Conservation (phyloP, 2,888 invertebrate genomes). For the Plebejus melissa region DNA sequence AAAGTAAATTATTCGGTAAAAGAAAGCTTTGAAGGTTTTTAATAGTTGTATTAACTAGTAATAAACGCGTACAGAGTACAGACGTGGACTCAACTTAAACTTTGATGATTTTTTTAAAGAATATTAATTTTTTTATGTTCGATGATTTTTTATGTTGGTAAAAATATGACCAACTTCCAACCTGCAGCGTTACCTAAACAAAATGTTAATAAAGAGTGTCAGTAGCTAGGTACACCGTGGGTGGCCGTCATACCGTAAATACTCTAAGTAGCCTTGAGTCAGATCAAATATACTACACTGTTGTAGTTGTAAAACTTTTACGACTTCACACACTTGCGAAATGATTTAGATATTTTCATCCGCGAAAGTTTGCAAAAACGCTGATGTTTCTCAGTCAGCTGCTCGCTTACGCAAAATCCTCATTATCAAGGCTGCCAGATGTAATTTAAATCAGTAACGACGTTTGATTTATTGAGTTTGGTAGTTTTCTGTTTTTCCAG, state of each 20-base stretch:
- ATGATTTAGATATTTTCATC: neutral
- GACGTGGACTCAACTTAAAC: too few relatives aligned
- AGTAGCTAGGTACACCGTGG: slow-evolving; percentile 7
- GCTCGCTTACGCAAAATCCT: slow-evolving; percentile 3
- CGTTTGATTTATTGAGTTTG: neutral
- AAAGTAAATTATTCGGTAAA: too few relatives aligned
- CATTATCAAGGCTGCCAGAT: slow-evolving; percentile 4
- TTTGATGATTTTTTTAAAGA: too few relatives aligned
- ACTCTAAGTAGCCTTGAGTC: slow-evolving; percentile 17
- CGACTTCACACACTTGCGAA: slow-evolving; percentile 14
- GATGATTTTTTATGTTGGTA: too few relatives aligned
- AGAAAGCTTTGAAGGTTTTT: too few relatives aligned
- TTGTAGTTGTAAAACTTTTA: slow-evolving; percentile 37
- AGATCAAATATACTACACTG: slow-evolving; percentile 30
- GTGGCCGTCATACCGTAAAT: slow-evolving; percentile 31
- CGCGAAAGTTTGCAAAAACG: slow-evolving; percentile 1
- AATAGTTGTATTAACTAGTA: too few relatives aligned
- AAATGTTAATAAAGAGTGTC: neutral
- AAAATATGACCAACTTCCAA: neutral
- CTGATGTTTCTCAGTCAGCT: neutral
- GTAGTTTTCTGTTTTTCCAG: neutral
- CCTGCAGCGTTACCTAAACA: neutral
- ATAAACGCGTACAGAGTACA: too few relatives aligned
- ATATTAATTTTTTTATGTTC: too few relatives aligned
- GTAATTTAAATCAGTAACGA: neutral